These are phyloP conservation scores for Talpa occidentalis DNA, from an alignment of 2,113 vertebrate genomes.

Conservation along the genomic window DNA sequence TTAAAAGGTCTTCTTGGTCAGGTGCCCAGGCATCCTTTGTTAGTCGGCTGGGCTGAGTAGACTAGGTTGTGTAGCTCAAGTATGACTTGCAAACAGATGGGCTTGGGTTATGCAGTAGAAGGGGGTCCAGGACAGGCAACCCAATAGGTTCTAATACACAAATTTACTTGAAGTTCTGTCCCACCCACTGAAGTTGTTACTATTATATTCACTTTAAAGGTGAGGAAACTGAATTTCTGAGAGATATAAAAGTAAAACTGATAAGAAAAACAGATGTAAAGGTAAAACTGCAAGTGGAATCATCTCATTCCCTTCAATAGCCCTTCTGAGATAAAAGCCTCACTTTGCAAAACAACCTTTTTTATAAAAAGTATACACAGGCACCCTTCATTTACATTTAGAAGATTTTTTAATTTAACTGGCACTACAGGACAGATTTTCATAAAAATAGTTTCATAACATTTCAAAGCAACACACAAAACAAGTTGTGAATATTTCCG, in stretches of 20 bases:
- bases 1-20: not conserved
- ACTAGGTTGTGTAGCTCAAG: not conserved
- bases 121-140: not conserved
- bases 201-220: not conserved
- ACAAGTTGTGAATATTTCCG: not conserved
- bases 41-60: not conserved
- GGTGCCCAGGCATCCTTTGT: not conserved
- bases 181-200: not conserved
- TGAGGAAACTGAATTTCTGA: not conserved
- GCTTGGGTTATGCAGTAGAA: too few relatives aligned
- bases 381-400: too few relatives aligned
- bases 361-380: not conserved
- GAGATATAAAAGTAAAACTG: not conserved
- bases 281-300: not conserved
- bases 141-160: not conserved
- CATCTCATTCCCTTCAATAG: not conserved
- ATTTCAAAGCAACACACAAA: slow-evolving; percentile 37
- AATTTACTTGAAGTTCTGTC: not conserved
- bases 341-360: not conserved
- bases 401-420: not conserved
- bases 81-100: not conserved
- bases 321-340: not conserved
- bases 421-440: not conserved
- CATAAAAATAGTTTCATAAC: not conserved
- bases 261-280: not conserved